Evolutionary conservation across 2,797 vertebrate genomes (phyloP).

Genomic region (Kryptolebias ocellatus): DNA sequence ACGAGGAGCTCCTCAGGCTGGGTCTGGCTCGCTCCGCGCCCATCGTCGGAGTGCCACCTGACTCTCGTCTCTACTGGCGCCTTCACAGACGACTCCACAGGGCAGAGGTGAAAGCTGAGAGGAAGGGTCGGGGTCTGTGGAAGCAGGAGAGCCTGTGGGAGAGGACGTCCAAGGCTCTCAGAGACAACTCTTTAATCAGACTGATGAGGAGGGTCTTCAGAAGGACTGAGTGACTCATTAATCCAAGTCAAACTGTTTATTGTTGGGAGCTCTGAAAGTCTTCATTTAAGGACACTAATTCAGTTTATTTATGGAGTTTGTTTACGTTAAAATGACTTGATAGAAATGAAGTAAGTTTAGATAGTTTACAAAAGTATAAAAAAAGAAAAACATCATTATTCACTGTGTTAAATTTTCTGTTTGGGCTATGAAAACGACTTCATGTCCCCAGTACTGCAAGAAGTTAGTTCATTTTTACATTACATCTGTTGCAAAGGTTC

Average conservation of each 20-base stretch:
- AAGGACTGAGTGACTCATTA: conserved; percentile 41
- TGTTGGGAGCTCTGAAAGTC: conserved; percentile 10
- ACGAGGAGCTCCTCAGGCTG: conserved; percentile 87
- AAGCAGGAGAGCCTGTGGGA: conserved; percentile 82
- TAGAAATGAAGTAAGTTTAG: neutral
- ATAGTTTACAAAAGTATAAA: neutral
- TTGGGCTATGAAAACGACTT: neutral
- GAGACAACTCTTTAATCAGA: conserved; percentile 57
- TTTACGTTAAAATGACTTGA: neutral
- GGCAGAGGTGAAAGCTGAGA: conserved; percentile 89
- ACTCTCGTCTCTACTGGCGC: conserved; percentile 85
- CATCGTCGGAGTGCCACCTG: conserved; percentile 80
- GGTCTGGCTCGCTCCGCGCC: conserved; percentile 87
- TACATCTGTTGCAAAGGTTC: conserved; percentile 15
- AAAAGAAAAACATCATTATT: neutral
- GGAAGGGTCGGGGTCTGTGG: conserved; percentile 89
- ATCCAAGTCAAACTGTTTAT: conserved; percentile 9
- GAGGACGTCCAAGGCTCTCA: conserved; percentile 59
- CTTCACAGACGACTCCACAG: conserved; percentile 88
- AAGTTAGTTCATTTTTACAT: neutral
- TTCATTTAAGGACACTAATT: neutral
- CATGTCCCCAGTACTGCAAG: neutral
- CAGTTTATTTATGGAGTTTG: neutral
- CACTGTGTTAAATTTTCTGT: no score
- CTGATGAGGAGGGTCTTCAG: conserved; percentile 70